Conservation (phyloP, 2,888 invertebrate species). For the Cheilosia grossa region DNA sequence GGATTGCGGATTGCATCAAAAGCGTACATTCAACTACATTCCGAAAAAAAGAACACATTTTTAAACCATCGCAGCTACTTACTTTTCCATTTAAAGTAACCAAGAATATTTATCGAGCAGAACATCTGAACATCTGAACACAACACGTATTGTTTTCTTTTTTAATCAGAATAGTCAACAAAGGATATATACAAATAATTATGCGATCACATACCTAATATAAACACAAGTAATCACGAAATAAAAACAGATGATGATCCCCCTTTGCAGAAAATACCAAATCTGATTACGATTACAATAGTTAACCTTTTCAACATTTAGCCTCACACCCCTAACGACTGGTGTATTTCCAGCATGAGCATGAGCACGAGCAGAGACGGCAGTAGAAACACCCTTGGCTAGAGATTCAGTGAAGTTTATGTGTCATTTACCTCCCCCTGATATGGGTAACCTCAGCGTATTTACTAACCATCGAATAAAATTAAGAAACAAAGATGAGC, state of each 20-base stretch:
- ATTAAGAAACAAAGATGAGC: conserved; percentile 73
- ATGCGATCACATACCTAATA: conserved; percentile 65
- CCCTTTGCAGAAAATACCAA: conserved; percentile 51
- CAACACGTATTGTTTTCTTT: conserved; percentile 38
- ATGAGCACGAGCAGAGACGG: background rate
- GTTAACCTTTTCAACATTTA: conserved; percentile 71
- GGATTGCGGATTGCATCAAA: no score
- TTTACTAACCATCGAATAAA: conserved; percentile 74
- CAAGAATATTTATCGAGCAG: no score
- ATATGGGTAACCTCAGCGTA: conserved; percentile 71
- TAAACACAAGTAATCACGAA: conserved; percentile 67
- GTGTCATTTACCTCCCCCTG: conserved; percentile 66
- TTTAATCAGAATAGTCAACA: conserved; percentile 51
- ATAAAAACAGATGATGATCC: conserved; percentile 58
- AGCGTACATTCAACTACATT: no score
- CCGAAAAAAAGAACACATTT: background rate
- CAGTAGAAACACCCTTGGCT: conserved; percentile 12
- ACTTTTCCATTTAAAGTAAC: no score
- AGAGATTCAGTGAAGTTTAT: conserved; percentile 48
- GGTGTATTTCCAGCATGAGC: conserved; percentile 36
- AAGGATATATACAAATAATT: conserved; percentile 63
- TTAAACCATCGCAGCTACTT: no score
- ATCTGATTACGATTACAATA: conserved; percentile 73
- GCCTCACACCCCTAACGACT: conserved; percentile 58
- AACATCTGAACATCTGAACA: background rate